Base-by-base conservation (phyloP, 1,140 invertebrate genomes). In the Araneus ventricosus region DNA sequence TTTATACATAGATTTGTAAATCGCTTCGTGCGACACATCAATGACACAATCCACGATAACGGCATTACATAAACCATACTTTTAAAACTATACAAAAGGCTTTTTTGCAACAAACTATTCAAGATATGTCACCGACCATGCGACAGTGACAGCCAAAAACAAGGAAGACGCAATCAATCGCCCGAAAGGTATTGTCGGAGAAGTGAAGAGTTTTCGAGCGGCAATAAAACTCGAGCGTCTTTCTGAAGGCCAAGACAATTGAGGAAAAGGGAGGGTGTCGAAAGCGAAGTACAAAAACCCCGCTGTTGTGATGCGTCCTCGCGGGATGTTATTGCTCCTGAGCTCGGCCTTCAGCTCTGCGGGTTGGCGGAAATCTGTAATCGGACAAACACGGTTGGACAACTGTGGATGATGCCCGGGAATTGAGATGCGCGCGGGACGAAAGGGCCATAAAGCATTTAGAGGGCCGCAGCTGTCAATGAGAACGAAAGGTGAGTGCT, bases 201-300 rank as follows among this genome's bases (percentile, higher is more conserved):
- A 82, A 82, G 10, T 8, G 39, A 82, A 82, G 20, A 45, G 80
- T 82, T 82, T 82, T 82, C 6, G 4, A 45, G 30, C 14, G 22
- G 10, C 39, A n/a, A 45, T 82, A 82, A 82, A 82, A 27, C 39
- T n/a, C 41, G 80, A n/a, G 37, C 80, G 27, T n/a, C 67, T 34
- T n/a, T 82, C 24, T 82, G 37, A 82, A 82, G 80, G 80, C 37
- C 80, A 82, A 82, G 37, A 82, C n/a, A 52, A 45, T 82, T 45
- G 20, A 45, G 41, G n/a, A 37, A 79, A 82, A 82, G 5, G 37
- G 79, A n/a, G 22, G 80, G 45, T 82, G 80, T 82, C 80, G 80
- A 82, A 41, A 82, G 22, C 8, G 39, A 82, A 82, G 80, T 52
- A 41, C 80, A 82, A 82, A 52, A 82, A 82, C 37, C 37, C 37